phyloP scores from a whole-genome alignment of 2,797 vertebrate genomes.

The Triplophysa yarkandensis region DNA sequence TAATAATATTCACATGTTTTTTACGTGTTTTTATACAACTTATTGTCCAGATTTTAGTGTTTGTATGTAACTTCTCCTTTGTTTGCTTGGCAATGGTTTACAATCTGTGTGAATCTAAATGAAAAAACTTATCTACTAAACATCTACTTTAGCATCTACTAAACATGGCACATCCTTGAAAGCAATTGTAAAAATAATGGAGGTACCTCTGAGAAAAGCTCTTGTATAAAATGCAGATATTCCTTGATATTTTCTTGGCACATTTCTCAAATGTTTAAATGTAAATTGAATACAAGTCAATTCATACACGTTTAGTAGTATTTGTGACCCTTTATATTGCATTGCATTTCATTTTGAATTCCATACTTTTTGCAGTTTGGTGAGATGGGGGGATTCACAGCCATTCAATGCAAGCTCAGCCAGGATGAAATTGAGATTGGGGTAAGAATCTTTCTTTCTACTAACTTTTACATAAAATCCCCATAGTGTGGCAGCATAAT shows the following conservation, averaged over 20 bases:
- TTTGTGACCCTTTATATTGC: neutral
- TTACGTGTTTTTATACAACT: too few relatives aligned
- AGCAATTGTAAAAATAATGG: neutral
- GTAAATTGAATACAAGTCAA: neutral
- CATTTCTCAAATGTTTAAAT: too few relatives aligned
- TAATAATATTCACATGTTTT: too few relatives aligned
- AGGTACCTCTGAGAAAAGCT: neutral
- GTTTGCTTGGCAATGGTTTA: neutral
- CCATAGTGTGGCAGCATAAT: neutral
- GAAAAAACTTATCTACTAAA: neutral
- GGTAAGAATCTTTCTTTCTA: conserved; percentile 74
- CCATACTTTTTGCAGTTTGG: conserved; percentile 92
- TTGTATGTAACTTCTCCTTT: neutral
- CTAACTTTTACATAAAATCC: neutral
- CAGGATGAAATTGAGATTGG: conserved; percentile 94
- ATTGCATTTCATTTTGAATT: too few relatives aligned
- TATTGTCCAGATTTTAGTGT: too few relatives aligned
- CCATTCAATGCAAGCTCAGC: conserved; percentile 94
- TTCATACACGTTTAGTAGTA: neutral
- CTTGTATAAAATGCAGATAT: neutral
- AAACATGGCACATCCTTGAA: neutral
- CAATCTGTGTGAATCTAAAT: neutral
- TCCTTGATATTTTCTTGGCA: neutral
- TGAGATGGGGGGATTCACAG: conserved; percentile 94
- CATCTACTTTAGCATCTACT: too few relatives aligned